phyloP scores from a whole-genome alignment of 2,888 invertebrate genomes.

The Empis livida region DNA sequence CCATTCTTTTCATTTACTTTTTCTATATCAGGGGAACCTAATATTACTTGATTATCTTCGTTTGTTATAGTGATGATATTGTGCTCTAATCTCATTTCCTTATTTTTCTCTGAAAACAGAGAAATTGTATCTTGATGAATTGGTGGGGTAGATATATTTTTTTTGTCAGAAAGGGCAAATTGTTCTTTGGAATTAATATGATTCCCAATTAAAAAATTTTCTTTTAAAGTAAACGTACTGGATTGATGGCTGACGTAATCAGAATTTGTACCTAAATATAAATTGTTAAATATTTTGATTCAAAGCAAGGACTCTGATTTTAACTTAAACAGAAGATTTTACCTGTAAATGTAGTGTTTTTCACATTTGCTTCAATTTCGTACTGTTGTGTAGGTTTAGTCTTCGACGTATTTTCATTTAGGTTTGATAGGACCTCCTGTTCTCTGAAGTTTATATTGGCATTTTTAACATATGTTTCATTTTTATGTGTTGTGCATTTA shows the following conservation, averaged over 20 bases:
- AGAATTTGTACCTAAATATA: background rate
- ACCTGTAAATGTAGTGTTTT: background rate
- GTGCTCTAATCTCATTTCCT: no score
- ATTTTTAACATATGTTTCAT: conserved; percentile 6
- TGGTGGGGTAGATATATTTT: no score
- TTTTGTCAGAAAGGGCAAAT: no score
- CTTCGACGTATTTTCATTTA: no score
- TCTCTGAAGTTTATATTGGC: no score
- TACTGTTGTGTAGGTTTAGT: background rate
- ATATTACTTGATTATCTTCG: conserved; percentile 26
- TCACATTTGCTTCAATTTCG: background rate
- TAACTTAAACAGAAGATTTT: no score
- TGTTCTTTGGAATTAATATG: no score
- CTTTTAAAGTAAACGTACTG: background rate
- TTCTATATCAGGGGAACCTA: conserved; percentile 31
- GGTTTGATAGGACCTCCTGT: no score
- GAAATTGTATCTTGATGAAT: no score
- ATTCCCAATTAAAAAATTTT: background rate
- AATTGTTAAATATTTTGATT: background rate
- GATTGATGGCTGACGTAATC: background rate
- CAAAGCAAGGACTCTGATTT: background rate
- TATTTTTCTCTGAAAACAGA: no score
- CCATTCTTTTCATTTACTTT: conserved; percentile 21
- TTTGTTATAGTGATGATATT: no score
- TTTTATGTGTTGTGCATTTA: conserved; percentile 11